Base-by-base conservation (phyloP, 2,888 invertebrate genomes). In the Hirudinaria manillensis region DNA sequence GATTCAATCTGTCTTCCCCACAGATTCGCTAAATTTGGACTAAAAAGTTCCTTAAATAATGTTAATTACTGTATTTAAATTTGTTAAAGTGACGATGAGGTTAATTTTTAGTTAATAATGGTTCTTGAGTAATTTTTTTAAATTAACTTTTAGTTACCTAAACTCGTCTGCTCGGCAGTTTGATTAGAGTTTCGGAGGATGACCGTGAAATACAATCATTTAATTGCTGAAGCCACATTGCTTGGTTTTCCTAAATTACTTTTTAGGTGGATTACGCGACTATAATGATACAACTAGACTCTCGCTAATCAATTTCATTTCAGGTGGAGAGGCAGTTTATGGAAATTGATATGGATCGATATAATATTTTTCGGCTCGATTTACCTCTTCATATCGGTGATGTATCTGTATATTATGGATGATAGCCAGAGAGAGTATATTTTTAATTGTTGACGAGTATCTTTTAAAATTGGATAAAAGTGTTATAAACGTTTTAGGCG, bases 261-360 rank as follows among this genome's bases (percentile, higher is more conserved):
- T 24, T 38, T 73, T 21, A 73, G 65, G 73, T 73, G 10, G 24
- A 21, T 73, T 16, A 16, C 3, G 10, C 29, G 21, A 72, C 29
- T 27, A 6, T 16, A 27, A 61, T 3, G 61, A 10, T 13, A 27
- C n/a, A 61, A 27, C 10, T 24, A 24, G 61, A 61, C 21, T 61
- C 29, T 27, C 10, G 61, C 61, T 61, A 21, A 61, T 61, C 24
- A 61, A 61, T 29, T 29, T 72, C 29, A 56, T 73, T 36, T n/a
- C 32, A 73, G 73, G 32, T 73, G 73, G 73, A 65, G 65, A 24
- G 73, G 73, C n/a, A 73, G 73, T n/a, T 29, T 73, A 32, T 73
- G 73, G 73, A 73, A 73, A 38, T 7, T 73, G 36, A 13, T 73
- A 36, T 73, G 73, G 73, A 73, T 34, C 13, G 73, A 73, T 36